phyloP scores from a whole-genome alignment of 2,113 vertebrate species.

The Ciconia stormi region DNA sequence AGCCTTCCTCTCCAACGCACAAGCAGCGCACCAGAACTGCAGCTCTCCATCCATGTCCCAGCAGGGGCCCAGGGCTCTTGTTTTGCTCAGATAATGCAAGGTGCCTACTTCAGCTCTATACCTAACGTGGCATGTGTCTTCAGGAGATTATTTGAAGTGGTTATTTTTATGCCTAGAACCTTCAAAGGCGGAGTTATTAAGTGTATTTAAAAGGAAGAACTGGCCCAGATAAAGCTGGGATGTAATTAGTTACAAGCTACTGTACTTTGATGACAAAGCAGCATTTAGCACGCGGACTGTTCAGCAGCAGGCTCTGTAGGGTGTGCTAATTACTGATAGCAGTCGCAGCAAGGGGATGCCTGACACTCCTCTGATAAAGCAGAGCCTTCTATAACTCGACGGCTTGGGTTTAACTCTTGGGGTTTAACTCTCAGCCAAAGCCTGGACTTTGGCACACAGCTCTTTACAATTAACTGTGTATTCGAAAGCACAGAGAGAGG shows the following conservation, averaged over 20 bases:
- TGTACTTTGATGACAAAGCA: constrained; percentile 65
- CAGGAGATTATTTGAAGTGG: constrained; percentile 57
- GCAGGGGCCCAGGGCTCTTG: not conserved
- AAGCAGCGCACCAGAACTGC: not conserved
- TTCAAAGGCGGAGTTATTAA: constrained; percentile 60
- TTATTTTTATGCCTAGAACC: constrained; percentile 54
- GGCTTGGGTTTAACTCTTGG: not conserved
- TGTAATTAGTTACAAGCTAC: constrained; percentile 70
- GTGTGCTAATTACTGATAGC: constrained; percentile 56
- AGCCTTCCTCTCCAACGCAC: not conserved
- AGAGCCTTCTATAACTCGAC: not conserved
- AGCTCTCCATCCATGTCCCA: not conserved
- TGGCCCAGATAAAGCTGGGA: constrained; percentile 51
- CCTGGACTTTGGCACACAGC: not conserved
- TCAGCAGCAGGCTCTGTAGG: constrained; percentile 24
- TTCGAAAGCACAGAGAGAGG: not conserved
- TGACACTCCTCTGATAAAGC: constrained; percentile 57
- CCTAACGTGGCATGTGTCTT: constrained; percentile 6
- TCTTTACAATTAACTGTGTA: rapidly evolving
- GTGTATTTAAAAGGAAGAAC: constrained; percentile 59
- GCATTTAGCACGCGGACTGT: not conserved
- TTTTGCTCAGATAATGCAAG: constrained; percentile 25
- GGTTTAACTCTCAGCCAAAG: not conserved
- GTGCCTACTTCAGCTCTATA: constrained; percentile 27
- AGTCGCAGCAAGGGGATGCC: constrained; percentile 34